Evolutionary conservation across 1,140 invertebrate genomes (phyloP), one percentile per base, ranked within the genome.

Genomic region (Papilio aristodemus): DNA sequence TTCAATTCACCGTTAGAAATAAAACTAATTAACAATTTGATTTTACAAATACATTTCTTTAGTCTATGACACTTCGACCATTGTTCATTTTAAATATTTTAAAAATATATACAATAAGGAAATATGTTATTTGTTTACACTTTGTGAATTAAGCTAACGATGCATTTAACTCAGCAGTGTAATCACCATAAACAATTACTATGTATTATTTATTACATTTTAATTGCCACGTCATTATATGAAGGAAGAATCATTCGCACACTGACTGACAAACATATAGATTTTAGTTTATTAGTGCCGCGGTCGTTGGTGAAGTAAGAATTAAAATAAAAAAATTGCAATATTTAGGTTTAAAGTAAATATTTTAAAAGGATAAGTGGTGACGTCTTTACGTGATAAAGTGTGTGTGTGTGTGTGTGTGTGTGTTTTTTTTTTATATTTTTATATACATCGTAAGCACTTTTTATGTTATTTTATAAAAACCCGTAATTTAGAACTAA

Each of bases 171-270:
- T 46, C 7, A 7, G 25, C 19, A 27, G 27, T 36, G 32, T 60
- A 60, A 60, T 60, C 14, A 60, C 36, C 58, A 38, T 37, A 37
- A 37, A 60, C 58, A 36, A 60, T 60, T 32, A 59, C 10, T 11
- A 14, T 5, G 27, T 60, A 38, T 50, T 50, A 14, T 60, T 37
- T 60, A 50, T 50, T 50, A 1, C 22, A 50, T 38, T 60, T 60
- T 37, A 60, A 37, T 60, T 36, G 32, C 27, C 14, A 60, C 58
- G 36, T 60, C 58, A 60, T 60, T 60, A 38, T 60, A 6, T 60
- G 32, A 6, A 38, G 27, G 27, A 36, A 60, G 13, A 14, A 50
- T 14, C 14, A 37, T 36, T 14, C 5, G 14, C 14, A 14, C n/a
- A 14, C 8, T 5, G 11, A 57, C 54, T 13, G 32, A 38, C 58